A percentile compares a stretch with the other conserved stretches of the same genome.
phyloP scores from a whole-genome alignment of 2,888 invertebrate genomes.

The Geotrupes spiniger region DNA sequence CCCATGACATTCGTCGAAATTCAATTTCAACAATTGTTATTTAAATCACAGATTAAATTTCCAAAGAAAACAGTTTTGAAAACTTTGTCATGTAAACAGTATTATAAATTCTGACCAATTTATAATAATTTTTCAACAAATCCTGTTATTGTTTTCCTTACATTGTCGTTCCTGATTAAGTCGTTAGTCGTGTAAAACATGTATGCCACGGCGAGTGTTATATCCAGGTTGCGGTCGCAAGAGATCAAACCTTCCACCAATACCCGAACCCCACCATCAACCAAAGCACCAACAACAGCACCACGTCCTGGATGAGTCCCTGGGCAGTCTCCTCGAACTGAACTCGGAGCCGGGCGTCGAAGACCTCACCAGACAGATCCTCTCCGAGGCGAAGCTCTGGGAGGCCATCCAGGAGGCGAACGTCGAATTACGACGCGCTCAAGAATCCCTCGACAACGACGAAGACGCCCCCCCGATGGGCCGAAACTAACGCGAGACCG shows the following conservation, averaged over 20 bases:
- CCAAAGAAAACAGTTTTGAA: too few species aligned
- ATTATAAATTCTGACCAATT: too few species aligned
- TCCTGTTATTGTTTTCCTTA: too few species aligned
- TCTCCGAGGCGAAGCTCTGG: constrained; percentile 75
- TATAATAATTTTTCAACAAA: too few species aligned
- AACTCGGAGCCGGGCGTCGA: constrained; percentile 69
- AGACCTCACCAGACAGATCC: constrained; percentile 73
- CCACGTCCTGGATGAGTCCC: constrained; percentile 55
- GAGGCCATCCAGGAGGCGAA: constrained; percentile 79
- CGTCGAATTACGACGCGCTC: constrained; percentile 65
- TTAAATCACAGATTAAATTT: too few species aligned
- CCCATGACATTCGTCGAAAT: too few species aligned
- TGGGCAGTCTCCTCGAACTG: constrained; percentile 64
- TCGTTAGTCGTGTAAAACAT: too few species aligned
- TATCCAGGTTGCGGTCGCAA: constrained; percentile 81
- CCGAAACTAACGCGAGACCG: too few species aligned
- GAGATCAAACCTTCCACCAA: constrained; percentile 53
- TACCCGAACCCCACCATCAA: constrained; percentile 20
- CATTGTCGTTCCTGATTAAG: too few species aligned
- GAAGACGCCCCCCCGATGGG: constrained; percentile 34
- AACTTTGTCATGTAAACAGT: too few species aligned
- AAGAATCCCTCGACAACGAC: constrained; percentile 47
- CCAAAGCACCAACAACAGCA: constrained; percentile 9
- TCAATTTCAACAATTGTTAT: too few species aligned
- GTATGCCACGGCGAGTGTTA: too few species aligned